These are phyloP conservation scores for Pelobates cultripes DNA, from an alignment of 2,797 vertebrate species.

Conservation along the genomic window DNA sequence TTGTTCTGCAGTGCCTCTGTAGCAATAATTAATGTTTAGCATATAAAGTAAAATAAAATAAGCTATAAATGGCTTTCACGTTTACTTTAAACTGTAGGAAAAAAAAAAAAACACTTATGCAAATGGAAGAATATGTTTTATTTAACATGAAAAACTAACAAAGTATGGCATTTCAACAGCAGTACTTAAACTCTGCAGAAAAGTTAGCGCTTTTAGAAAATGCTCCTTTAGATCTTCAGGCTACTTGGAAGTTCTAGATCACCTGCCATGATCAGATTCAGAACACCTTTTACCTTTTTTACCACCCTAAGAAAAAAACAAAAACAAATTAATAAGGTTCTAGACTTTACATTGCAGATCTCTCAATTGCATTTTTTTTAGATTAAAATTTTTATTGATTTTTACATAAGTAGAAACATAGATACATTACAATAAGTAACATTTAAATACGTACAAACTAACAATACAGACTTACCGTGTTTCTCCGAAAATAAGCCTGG, in stretches of 20 bases:
- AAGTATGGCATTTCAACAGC: slow-evolving; percentile 68
- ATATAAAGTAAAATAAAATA: too few relatives aligned
- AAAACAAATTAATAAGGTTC: slow-evolving; percentile 22
- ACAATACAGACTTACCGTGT: too few relatives aligned
- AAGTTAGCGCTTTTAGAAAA: slow-evolving; percentile 64
- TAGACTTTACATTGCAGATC: background rate
- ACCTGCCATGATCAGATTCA: slow-evolving; percentile 80
- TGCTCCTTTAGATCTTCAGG: slow-evolving; percentile 47
- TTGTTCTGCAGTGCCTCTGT: too few relatives aligned
- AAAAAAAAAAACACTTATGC: slow-evolving; percentile 46
- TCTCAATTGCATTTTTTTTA: too few relatives aligned
- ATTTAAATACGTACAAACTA: too few relatives aligned
- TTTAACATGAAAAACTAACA: slow-evolving; percentile 77
- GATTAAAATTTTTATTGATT: too few relatives aligned
- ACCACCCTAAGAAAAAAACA: slow-evolving; percentile 75
- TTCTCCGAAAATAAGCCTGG: too few relatives aligned
- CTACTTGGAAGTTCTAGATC: slow-evolving; percentile 61
- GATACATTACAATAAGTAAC: too few relatives aligned
- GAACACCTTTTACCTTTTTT: slow-evolving; percentile 84
- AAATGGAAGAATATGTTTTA: slow-evolving; percentile 81
- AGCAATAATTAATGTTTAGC: too few relatives aligned
- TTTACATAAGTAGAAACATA: too few relatives aligned
- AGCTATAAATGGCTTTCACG: too few relatives aligned
- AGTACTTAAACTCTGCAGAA: slow-evolving; percentile 62
- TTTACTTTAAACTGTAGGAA: too few relatives aligned